phyloP scores from a whole-genome alignment of 92 coral and sea anemone genomes.

The Phenganax stokvisi region DNA sequence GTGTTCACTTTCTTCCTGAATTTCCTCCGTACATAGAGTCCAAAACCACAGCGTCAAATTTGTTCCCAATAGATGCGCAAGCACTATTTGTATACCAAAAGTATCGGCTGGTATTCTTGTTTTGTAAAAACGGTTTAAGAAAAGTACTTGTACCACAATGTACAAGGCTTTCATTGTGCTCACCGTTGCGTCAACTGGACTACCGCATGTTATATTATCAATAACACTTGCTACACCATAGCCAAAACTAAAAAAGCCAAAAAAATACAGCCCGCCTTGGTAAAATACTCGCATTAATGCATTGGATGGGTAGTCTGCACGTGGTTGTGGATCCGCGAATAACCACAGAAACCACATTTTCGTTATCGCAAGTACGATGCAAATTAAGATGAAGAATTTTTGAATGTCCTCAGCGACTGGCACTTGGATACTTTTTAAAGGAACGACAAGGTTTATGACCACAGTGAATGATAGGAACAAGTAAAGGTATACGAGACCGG shows the following conservation, averaged over 20 bases:
- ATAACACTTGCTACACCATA: not conserved
- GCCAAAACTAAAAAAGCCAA: slow-evolving; percentile 5
- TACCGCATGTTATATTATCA: not conserved
- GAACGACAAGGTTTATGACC: not conserved
- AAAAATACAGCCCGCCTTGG: slow-evolving; percentile 9
- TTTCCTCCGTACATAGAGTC: slow-evolving; percentile 12
- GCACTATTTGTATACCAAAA: not conserved
- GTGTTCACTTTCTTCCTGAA: no score
- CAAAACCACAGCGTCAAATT: slow-evolving; percentile 26
- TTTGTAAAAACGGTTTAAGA: slow-evolving; percentile 16
- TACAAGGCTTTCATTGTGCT: slow-evolving; percentile 8
- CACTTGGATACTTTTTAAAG: not conserved
- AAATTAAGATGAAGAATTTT: not conserved
- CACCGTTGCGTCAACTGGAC: not conserved
- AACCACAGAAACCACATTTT: not conserved
- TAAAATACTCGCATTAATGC: slow-evolving; percentile 2
- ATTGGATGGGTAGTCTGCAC: not conserved
- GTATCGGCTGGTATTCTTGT: slow-evolving; percentile 12
- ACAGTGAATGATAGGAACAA: not conserved
- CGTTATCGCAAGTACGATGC: not conserved
- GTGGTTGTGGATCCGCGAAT: not conserved
- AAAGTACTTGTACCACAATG: slow-evolving; percentile 6
- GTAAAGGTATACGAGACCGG: not conserved
- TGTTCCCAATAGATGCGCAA: slow-evolving; percentile 24
- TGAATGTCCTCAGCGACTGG: not conserved